Evolutionary conservation across 2,113 vertebrate genomes (phyloP), one percentile per base, ranked within the genome.

Genomic region (Mohoua ochrocephala): DNA sequence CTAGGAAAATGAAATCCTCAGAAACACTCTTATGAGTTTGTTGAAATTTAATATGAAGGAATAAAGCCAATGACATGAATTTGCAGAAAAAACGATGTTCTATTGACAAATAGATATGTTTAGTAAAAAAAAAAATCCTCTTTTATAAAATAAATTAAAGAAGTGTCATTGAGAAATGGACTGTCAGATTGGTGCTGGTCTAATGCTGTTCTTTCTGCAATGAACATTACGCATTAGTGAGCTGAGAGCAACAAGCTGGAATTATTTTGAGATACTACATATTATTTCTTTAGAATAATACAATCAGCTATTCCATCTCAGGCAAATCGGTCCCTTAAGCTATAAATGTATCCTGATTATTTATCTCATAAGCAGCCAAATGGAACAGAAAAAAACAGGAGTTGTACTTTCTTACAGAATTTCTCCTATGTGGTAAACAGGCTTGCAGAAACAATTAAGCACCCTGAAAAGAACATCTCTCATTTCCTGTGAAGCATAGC

Each of bases 261-360:
- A 84, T 95, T 94, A 94, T 96, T 93, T 93, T 93, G 90, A 96
- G 82, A 91, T 93, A 60, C 70, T 89, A 41, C 27, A 10, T 93
- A 78, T 93, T 71, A 80, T 94, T 97, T 91, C 60, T 95, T 97
- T 97, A 92, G 53, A 97, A 93, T 96, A 97, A 97, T 95, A 88
- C 27, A 96, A 89, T 96, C 80, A 95, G 80, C 81, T 86, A 56
- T 93, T 93, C 65, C 78, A 77, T 97, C 89, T 91, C 59, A 52
- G 91, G 79, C 57, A 96, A 97, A 97, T 95, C 11, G 22, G 89
- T 96, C 80, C 91, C 94, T 92, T 97, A 91, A 95, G 93, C 88
- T 95, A 89, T 92, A 96, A 94, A 73, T 94, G 54, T 67, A 93
- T 95, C 65, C 82, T 95, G 89, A 86, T 95, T 94, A 96, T 97